Evolutionary conservation across 2,113 vertebrate species (phyloP), one percentile per base, ranked within the genome.

Genomic region (Muscicapa adusta): DNA sequence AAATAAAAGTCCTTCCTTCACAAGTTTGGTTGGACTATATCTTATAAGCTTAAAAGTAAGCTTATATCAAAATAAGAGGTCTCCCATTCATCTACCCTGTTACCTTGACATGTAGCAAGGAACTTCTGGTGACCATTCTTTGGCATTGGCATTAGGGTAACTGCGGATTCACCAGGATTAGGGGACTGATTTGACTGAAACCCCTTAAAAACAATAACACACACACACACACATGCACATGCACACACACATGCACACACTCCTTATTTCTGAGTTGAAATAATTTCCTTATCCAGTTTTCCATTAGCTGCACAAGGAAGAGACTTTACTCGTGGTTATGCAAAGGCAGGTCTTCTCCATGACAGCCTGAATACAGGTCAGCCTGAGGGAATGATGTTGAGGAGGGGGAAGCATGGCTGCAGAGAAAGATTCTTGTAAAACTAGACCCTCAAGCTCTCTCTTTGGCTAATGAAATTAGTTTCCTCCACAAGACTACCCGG

Each of bases 391-490:
- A 62, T 83, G 56, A 24, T 79, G 82, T 36, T 85, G 81, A 88
- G 42, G 58, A 93, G 43, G 23, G 29, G 60, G 43, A 90, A 92
- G 63, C 33, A 82, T 9, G 22, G 29, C n/a, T 85, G 53, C 66
- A 71, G 79, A 86, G 75, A 74, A 88, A n/a, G 83, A 38, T 56
- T 88, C 82, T 66, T 85, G 71, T 58, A 83, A 88, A 92, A 93
- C 92, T 86, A 88, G 85, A 91, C 70, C 74, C 85, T 92, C 56
- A 60, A 78, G 36, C 54, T 80, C 56, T 76, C 43, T 79, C n/a
- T 53, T 77, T 60, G 45, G 29, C 18, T 83, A 33, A 58, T 0
- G 1, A 75, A 36, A 26, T 57, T 68, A 31, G 12, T 72, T 94
- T 85, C 31, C 43, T 91, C 20, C 42, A 24, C 1, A 2, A 53